Base-by-base conservation (phyloP, 1,140 invertebrate species). In the Drosophila elegans region DNA sequence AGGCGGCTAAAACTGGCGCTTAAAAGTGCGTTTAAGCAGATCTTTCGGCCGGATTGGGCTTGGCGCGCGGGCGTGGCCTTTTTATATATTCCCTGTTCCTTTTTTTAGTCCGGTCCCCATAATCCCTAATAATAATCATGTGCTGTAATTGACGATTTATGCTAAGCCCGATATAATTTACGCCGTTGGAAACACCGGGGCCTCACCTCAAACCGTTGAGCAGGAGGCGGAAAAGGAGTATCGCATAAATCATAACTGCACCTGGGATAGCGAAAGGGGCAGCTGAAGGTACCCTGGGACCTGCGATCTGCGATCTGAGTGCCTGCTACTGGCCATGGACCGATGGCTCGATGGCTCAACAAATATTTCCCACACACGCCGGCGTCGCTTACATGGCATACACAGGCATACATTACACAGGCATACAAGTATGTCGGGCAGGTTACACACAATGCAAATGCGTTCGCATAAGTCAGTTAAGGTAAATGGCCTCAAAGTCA, bases 81-180 rank as follows among this genome's bases (percentile, higher is more conserved):
- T 69, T 73, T 36, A 53, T 56, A 67, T 71, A 39, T 36, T 57
- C 64, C 29, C 27, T 42, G 25, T 3, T 7, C 12, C 39, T 48
- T 56, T 32, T 12, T 12, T 25, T 41, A 34, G 41, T n/a, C 55
- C 53, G 75, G 52, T 73, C 75, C 75, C 66, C 67, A 80, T 83
- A 84, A 81, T 86, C 79, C 83, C 82, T 86, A 86, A 86, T 86
- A 86, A 86, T 86, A 86, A 86, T 88, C 83, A 86, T 86, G 82
- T 86, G 82, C 83, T 86, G 82, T 86, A 86, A 86, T 86, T 86
- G 82, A 79, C 82, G 82, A 86, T 86, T 86, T 86, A 86, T 86
- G 82, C 83, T 86, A 88, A 88, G 83, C 83, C 79, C 84, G 78
- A 86, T 83, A 86, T 86, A 86, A 86, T 86, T 86, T 86, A 86